These are phyloP conservation scores for Penaeus chinensis DNA, from an alignment of 1,140 invertebrate species.

Conservation along the genomic window DNA sequence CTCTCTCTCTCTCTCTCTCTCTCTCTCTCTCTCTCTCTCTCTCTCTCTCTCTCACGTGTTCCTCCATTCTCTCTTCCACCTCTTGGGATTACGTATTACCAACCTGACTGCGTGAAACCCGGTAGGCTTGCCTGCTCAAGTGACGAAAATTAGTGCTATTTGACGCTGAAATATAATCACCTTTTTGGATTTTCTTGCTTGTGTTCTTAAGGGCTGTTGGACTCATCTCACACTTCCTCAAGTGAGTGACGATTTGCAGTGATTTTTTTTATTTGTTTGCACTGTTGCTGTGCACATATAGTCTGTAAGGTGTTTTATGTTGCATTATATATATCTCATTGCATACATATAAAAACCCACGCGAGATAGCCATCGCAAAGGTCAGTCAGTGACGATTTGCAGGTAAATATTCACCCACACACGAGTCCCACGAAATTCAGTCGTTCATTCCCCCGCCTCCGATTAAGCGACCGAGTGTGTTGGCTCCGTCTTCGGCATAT, in stretches of 20 bases:
- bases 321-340: not conserved
- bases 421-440: not conserved
- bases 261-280: conserved; percentile 19
- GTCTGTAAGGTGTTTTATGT: not conserved
- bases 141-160: conserved; percentile 23
- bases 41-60: no score
- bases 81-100: no score
- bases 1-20: no score
- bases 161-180: conserved; percentile 18
- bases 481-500: no score
- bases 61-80: no score
- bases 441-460: not conserved
- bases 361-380: no score
- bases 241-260: conserved; percentile 35
- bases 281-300: conserved; percentile 10
- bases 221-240: conserved; percentile 46
- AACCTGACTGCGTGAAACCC: no score
- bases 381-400: no score
- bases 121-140: conserved; percentile 3
- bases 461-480: no score
- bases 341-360: not conserved
- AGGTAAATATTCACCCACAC: not conserved
- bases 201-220: conserved; percentile 35
- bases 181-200: conserved; percentile 28
- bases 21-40: no score